Conservation (phyloP, 2,113 vertebrate genomes). For the Sapayoa aenigma region DNA sequence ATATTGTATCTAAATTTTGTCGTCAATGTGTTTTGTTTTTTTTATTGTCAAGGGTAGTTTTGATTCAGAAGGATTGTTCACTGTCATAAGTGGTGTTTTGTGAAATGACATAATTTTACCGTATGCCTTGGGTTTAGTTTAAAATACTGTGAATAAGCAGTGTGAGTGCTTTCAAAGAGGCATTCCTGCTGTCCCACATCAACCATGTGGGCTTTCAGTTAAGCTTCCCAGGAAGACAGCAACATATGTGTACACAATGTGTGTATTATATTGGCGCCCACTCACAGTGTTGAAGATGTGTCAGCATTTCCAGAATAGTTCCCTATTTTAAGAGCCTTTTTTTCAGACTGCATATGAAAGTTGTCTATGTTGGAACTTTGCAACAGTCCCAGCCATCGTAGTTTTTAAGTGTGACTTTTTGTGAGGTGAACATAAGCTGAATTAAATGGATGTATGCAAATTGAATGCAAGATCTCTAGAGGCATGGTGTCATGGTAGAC, state of each 20-base stretch:
- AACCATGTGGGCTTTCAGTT: slow-evolving; percentile 50
- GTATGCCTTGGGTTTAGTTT: slow-evolving; percentile 23
- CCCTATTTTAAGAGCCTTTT: slow-evolving; percentile 30
- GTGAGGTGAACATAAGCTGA: background rate
- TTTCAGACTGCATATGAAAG: background rate
- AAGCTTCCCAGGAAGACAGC: slow-evolving; percentile 63
- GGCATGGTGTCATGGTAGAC: background rate
- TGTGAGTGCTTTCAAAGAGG: slow-evolving; percentile 54
- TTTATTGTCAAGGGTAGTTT: background rate
- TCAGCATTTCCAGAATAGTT: slow-evolving; percentile 63
- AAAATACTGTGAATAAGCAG: slow-evolving; percentile 41
- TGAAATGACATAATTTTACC: background rate
- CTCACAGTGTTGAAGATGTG: slow-evolving; percentile 39
- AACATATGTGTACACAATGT: slow-evolving; percentile 66
- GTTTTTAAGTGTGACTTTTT: background rate
- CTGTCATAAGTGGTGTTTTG: background rate
- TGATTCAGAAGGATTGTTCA: background rate
- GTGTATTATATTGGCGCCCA: slow-evolving; percentile 59
- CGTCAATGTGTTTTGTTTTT: background rate
- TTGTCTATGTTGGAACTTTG: background rate
- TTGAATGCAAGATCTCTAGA: background rate
- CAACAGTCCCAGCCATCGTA: background rate
- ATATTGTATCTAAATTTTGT: background rate
- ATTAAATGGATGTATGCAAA: background rate
- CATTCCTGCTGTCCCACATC: slow-evolving; percentile 68